These are phyloP conservation scores for Crotalus horridus DNA, from an alignment of 2,113 vertebrate species.

Conservation along the genomic window DNA sequence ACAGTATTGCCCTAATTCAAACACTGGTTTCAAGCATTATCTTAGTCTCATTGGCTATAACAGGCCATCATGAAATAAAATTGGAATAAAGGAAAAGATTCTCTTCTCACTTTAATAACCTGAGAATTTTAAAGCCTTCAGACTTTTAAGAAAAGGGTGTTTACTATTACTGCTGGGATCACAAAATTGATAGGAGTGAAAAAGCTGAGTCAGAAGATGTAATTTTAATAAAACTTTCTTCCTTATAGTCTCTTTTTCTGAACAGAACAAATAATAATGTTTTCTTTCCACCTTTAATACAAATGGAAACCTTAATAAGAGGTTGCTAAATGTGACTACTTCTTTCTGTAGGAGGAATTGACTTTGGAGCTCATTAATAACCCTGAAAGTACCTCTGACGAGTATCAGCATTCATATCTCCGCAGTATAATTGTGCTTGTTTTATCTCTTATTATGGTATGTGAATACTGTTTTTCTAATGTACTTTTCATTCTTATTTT, in stretches of 20 bases:
- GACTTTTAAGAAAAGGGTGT: neutral
- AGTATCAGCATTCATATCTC: slow-evolving; percentile 78
- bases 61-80: neutral
- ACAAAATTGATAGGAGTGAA: neutral
- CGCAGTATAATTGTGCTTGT: slow-evolving; percentile 72
- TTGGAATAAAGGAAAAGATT: neutral
- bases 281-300: neutral
- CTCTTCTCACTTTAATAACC: neutral
- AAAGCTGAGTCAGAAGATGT: neutral
- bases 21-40: neutral
- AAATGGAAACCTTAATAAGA: neutral
- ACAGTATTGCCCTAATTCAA: neutral
- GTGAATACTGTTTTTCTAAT: slow-evolving; percentile 13
- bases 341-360: slow-evolving; percentile 80
- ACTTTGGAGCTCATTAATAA: slow-evolving; percentile 78
- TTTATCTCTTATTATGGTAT: slow-evolving; percentile 80
- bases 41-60: neutral
- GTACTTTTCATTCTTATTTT: neutral
- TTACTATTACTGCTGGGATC: neutral
- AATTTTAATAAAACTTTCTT: neutral
- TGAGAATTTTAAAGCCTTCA: neutral
- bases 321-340: neutral
- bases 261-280: neutral
- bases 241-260: neutral
- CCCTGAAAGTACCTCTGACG: slow-evolving; percentile 45